Percentiles rank a stretch among this genome's conserved stretches.
phyloP scores from a whole-genome alignment of 37 sponge, comb jelly and placozoan species.

The Geodia barretti region DNA sequence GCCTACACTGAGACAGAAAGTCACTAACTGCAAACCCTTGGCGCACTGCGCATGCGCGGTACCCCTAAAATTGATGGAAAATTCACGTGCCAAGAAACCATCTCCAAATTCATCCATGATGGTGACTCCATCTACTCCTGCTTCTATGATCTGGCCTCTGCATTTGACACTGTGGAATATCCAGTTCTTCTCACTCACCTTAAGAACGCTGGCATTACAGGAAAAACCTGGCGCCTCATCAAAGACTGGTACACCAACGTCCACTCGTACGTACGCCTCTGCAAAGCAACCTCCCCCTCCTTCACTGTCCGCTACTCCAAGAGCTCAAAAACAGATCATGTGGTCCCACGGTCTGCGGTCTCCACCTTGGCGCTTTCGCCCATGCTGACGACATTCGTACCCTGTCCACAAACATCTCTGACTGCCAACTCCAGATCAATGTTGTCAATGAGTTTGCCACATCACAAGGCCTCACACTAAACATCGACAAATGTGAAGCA shows the following conservation, averaged over 20 bases:
- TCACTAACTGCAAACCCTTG: no score
- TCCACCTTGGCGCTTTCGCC: slow-evolving; percentile 6
- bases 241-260: slow-evolving; percentile 8
- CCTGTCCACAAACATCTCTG: not conserved
- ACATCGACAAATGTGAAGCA: slow-evolving; percentile 14
- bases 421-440: not conserved
- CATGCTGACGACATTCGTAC: slow-evolving; percentile 27
- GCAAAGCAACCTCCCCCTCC: no score
- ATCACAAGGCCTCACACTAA: not conserved
- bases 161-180: slow-evolving; percentile 13
- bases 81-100: not conserved
- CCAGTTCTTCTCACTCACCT: not conserved
- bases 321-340: not conserved
- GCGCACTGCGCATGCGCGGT: no score
- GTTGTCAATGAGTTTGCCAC: not conserved
- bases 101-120: not conserved
- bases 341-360: not conserved
- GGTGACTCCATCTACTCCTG: slow-evolving; percentile 8
- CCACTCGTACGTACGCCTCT: no score
- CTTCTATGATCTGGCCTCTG: slow-evolving; percentile 15
- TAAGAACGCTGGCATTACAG: not conserved
- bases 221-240: slow-evolving; percentile 7
- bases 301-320: slow-evolving; percentile 9
- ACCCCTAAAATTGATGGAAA: no score
- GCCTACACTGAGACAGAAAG: no score